A percentile compares a stretch with the other conserved stretches of the same genome.
Evolutionary conservation across 30 jellyfish, hydroid and myxozoan genomes (phyloP).

Genomic region (Cassiopea xamachana): DNA sequence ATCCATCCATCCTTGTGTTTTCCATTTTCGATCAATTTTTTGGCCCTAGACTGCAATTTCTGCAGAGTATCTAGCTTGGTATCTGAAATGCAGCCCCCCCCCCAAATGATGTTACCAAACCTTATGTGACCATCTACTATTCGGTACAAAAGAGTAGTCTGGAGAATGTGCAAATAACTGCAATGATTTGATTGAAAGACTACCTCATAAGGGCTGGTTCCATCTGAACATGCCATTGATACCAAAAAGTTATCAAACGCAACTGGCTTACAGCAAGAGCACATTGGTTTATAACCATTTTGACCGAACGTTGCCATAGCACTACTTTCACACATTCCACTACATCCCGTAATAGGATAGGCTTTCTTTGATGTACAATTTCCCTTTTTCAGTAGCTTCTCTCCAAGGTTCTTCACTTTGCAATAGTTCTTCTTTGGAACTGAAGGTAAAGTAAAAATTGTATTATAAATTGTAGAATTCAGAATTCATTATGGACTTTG

Average conservation of each 20-base stretch:
- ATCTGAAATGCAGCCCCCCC: too few species aligned
- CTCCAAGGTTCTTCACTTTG: constrained; percentile 69
- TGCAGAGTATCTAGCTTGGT: too few species aligned
- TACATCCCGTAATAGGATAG: constrained; percentile 85
- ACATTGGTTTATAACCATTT: constrained; percentile 50
- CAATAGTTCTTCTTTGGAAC: constrained; percentile 68
- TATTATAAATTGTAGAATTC: background rate
- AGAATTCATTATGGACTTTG: background rate
- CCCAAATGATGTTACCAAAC: too few species aligned
- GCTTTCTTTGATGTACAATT: constrained; percentile 75
- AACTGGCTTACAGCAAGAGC: constrained; percentile 89
- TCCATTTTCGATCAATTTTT: background rate
- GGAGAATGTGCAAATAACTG: too few species aligned
- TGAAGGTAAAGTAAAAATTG: constrained; percentile 40
- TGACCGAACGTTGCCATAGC: constrained; percentile 75
- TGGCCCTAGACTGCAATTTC: too few species aligned
- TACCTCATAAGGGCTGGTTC: constrained; percentile 63
- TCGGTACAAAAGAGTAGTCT: too few species aligned
- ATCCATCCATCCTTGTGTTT: constrained; percentile 21
- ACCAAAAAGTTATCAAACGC: constrained; percentile 45
- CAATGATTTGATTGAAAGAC: background rate
- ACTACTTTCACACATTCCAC: constrained; percentile 80
- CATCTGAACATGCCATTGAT: constrained; percentile 75
- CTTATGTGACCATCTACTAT: too few species aligned
- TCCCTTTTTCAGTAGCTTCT: constrained; percentile 38